These are phyloP conservation scores for Virgularia gustaviana DNA, from an alignment of 92 coral and sea anemone genomes.

Conservation along the genomic window DNA sequence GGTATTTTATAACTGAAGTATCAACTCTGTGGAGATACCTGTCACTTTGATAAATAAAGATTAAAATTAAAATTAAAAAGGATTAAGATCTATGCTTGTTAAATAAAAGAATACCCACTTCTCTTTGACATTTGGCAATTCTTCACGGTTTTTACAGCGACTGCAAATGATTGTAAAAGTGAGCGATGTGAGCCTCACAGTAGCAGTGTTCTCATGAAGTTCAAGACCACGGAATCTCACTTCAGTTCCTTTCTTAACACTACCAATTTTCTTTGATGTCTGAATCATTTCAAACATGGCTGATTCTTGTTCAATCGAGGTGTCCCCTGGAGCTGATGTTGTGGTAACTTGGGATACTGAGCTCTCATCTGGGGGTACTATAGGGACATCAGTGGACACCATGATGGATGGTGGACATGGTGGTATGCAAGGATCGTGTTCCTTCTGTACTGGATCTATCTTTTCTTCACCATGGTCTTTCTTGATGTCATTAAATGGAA, in stretches of 20 bases:
- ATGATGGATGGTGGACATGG: no score
- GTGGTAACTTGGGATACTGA: no score
- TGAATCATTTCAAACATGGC: slow-evolving; percentile 33
- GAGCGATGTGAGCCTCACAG: slow-evolving; percentile 57
- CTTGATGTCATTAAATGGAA: slow-evolving; percentile 42
- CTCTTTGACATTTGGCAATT: slow-evolving; percentile 37
- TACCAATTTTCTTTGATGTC: background rate
- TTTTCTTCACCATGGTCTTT: background rate
- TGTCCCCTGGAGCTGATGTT: slow-evolving; percentile 4
- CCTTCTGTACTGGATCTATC: background rate
- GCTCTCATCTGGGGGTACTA: no score
- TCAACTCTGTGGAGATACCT: no score
- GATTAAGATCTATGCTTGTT: no score
- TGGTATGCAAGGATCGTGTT: no score
- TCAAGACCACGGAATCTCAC: slow-evolving; percentile 72
- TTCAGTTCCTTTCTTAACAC: slow-evolving; percentile 72
- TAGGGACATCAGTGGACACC: no score
- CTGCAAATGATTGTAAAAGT: slow-evolving; percentile 72
- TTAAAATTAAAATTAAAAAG: no score
- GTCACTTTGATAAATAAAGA: no score
- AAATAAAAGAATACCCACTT: slow-evolving; percentile 5
- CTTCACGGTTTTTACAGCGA: slow-evolving; percentile 67
- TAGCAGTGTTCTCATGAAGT: slow-evolving; percentile 73
- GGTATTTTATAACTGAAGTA: no score
- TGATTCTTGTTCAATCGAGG: background rate